Base-by-base conservation (phyloP, 2,888 invertebrate species). In the Aleiodes alternator region DNA sequence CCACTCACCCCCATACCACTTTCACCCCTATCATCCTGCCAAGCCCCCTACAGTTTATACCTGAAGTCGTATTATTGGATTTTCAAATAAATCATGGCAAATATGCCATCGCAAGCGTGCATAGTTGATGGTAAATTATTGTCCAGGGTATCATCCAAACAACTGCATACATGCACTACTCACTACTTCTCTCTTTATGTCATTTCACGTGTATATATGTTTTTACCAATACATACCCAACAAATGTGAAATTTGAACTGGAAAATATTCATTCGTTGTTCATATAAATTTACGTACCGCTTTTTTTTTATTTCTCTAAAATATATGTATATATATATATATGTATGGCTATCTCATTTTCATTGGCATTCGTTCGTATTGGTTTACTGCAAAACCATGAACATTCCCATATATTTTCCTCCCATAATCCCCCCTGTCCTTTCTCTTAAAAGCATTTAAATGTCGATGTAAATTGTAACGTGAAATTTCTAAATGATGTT, bases 11-110 rank as follows among this genome's bases (percentile, higher is more conserved):
- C 8, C 43, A n/a, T n/a, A n/a, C n/a, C n/a, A 1, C 23, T 23
- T 23, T 23, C 2, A 23, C 23, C 23, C 9, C 43, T 9, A 43
- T 43, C 43, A 11, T 8, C 9, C 43, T 43, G 43, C 29, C 48
- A 38, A 4, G 12, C 7, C 14, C 14, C 11, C 48, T 38, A n/a
- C 38, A 34, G 48, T 11, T 50, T 50, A 23, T 69, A 69, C 50
- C 34, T 29, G 43, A 68, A 66, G 50, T 75, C 50, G 51, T 61
- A 72, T 76, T 81, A 82, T 84, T 84, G 84, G 83, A 84, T 84
- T 81, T 79, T 66, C 77, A 76, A 80, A 84, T 86, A 85, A 84
- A 85, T 85, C 84, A 84, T 81, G 76, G 74, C 75, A 80, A 83
- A 83, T 82, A 82, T 81, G 83, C 78, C 78, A 75, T 70, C 75